Conservation (phyloP, 2,888 invertebrate species). For the Erynnis tages region DNA sequence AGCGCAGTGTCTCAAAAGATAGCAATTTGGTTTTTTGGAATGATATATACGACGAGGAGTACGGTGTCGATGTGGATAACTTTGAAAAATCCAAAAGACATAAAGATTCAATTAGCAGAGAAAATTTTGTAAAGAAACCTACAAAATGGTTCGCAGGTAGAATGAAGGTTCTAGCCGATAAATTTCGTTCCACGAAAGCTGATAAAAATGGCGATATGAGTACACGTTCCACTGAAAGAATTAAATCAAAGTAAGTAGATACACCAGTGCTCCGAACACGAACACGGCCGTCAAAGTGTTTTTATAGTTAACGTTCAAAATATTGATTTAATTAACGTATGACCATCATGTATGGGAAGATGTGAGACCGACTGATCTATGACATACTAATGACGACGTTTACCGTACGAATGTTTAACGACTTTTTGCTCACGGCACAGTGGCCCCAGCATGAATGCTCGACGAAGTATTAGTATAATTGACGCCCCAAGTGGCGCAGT, state of each 20-base stretch:
- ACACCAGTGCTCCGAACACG: too few species aligned
- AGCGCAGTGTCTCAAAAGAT: conserved; percentile 46
- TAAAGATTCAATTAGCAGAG: conserved; percentile 40
- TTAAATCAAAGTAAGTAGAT: conserved; percentile 25
- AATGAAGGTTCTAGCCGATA: conserved; percentile 47
- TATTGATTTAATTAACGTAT: too few species aligned
- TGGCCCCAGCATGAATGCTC: too few species aligned
- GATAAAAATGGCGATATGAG: not conserved
- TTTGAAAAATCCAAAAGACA: conserved; percentile 44
- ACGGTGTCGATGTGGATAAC: conserved; percentile 51
- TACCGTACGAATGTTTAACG: too few species aligned
- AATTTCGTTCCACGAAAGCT: conserved; percentile 27
- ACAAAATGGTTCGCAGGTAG: conserved; percentile 58
- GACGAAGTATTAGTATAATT: too few species aligned
- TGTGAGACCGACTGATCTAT: too few species aligned
- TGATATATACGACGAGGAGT: conserved; percentile 64
- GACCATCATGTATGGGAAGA: too few species aligned
- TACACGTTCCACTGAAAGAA: conserved; percentile 15
- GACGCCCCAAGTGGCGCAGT: too few species aligned
- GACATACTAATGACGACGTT: too few species aligned
- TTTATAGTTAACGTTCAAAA: too few species aligned
- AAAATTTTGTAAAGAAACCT: conserved; percentile 48
- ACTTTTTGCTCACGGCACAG: too few species aligned
- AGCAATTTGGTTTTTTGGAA: conserved; percentile 62
- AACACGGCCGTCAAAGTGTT: too few species aligned